Conservation (phyloP, 2,888 invertebrate genomes). For the Cephus sareptanus region DNA sequence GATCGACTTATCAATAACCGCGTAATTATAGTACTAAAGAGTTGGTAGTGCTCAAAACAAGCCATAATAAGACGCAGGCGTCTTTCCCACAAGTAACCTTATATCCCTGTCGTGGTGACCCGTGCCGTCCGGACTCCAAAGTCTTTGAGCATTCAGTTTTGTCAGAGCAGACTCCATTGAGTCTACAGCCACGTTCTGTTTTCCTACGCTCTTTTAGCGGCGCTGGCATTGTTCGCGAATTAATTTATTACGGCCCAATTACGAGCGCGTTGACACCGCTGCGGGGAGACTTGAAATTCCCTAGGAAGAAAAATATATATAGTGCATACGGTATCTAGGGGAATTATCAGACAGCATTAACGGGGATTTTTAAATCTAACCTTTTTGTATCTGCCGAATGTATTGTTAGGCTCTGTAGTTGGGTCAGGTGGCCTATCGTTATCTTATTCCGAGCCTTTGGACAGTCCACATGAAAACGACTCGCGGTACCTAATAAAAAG, state of each 20-base stretch:
- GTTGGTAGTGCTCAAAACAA: slow-evolving; percentile 65
- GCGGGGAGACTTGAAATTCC: background rate
- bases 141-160: slow-evolving; percentile 52
- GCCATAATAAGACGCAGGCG: slow-evolving; percentile 65
- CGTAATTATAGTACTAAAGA: slow-evolving; percentile 66
- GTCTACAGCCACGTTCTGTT: slow-evolving; percentile 2
- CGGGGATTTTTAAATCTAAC: background rate
- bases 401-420: background rate
- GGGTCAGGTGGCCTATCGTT: background rate
- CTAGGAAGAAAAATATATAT: background rate
- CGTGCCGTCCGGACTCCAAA: slow-evolving; percentile 48
- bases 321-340: background rate
- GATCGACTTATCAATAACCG: slow-evolving; percentile 67
- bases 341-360: background rate
- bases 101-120: slow-evolving; percentile 59
- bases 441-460: background rate
- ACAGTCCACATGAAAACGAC: slow-evolving; percentile 22
- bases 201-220: slow-evolving; percentile 35
- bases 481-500: slow-evolving; percentile 33
- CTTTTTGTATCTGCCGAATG: background rate
- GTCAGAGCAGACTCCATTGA: slow-evolving; percentile 15
- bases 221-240: slow-evolving; percentile 49
- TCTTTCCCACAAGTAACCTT: slow-evolving; percentile 66
- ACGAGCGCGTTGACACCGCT: slow-evolving; percentile 41
- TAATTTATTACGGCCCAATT: slow-evolving; percentile 64